Conservation (phyloP, 1,140 invertebrate species). For the Xylocopa sonorina region DNA sequence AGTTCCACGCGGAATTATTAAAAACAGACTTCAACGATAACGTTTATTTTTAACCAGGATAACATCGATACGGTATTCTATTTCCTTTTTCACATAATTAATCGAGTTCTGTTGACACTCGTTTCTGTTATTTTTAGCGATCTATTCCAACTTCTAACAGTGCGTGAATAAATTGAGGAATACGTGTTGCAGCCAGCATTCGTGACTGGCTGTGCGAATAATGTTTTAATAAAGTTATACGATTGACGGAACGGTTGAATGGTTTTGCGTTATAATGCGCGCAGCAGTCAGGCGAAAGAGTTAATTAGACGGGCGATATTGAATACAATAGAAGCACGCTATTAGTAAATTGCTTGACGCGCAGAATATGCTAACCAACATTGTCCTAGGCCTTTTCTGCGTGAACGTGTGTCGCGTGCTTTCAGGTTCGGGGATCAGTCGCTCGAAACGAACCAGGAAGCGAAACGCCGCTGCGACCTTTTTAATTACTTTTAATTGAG, state of each 20-base stretch:
- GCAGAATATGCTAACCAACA: neutral
- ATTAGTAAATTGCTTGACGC: neutral
- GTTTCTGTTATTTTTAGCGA: neutral
- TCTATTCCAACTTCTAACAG: too few relatives aligned
- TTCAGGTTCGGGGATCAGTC: neutral
- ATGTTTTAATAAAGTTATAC: neutral
- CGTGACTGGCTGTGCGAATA: too few relatives aligned
- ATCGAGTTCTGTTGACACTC: neutral
- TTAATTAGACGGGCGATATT: slow-evolving; percentile 24
- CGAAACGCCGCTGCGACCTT: neutral
- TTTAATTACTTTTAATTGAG: neutral
- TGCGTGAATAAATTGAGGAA: too few relatives aligned
- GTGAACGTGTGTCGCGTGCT: neutral
- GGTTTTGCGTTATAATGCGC: neutral
- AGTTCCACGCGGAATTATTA: too few relatives aligned
- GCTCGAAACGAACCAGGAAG: neutral
- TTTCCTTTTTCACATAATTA: slow-evolving; percentile 4
- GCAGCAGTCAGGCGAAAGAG: neutral
- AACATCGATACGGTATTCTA: neutral
- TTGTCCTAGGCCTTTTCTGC: neutral
- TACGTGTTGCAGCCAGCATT: too few relatives aligned
- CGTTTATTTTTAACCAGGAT: slow-evolving; percentile 7
- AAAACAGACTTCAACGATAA: too few relatives aligned
- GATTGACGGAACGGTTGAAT: neutral
- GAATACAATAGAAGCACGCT: slow-evolving; percentile 10